Evolutionary conservation across 2,888 invertebrate genomes (phyloP).

Genomic region (Dendrolimus pini): DNA sequence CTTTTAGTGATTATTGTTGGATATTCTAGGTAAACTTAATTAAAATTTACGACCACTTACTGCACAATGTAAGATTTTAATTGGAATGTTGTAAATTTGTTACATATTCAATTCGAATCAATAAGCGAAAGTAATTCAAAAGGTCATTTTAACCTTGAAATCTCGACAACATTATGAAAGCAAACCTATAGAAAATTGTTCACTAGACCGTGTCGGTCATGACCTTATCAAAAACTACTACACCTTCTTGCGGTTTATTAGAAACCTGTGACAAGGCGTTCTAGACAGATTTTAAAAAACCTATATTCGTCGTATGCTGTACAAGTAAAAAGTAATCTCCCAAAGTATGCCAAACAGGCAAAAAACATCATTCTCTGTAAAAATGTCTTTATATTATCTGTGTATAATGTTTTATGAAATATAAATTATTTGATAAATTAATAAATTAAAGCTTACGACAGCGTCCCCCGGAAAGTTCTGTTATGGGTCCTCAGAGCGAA

Average conservation of each 20-base stretch:
- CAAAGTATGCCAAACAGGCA: too few species aligned
- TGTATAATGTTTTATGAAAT: too few species aligned
- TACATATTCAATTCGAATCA: conserved; percentile 7
- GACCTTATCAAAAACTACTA: conserved; percentile 48
- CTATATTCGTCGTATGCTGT: too few species aligned
- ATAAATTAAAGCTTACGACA: too few species aligned
- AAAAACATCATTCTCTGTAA: too few species aligned
- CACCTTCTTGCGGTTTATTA: conserved; percentile 1
- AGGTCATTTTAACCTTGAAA: conserved; percentile 59
- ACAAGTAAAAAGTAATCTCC: too few species aligned
- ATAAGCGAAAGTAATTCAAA: conserved; percentile 35
- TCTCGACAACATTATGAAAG: conserved; percentile 48
- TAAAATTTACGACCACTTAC: background rate
- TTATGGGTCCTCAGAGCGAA: too few species aligned
- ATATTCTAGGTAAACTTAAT: background rate
- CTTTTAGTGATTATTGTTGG: too few species aligned
- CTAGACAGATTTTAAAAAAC: too few species aligned
- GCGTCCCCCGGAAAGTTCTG: too few species aligned
- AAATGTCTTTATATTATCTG: too few species aligned
- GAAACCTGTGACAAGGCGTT: background rate
- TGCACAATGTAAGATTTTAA: background rate
- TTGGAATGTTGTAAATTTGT: background rate
- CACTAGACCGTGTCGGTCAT: conserved; percentile 59
- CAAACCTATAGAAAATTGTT: conserved; percentile 58
- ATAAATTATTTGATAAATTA: too few species aligned